Evolutionary conservation across 1,140 invertebrate genomes (phyloP).

Genomic region (Zaprionus africanus): DNA sequence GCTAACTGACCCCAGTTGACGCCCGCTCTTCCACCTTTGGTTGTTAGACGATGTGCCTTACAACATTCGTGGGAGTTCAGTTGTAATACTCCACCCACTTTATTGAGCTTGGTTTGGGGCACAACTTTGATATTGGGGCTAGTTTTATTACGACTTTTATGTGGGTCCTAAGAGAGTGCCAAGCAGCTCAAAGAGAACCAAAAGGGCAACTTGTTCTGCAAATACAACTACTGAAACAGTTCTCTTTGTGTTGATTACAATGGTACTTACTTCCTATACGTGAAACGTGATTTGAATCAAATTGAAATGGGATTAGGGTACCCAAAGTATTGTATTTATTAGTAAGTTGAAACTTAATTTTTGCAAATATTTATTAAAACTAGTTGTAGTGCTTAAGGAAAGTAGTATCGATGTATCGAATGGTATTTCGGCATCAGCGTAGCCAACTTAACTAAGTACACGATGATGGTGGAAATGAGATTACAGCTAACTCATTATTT

Average conservation of each 20-base stretch:
- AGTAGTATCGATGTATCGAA: too few species aligned
- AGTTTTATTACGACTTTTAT: conserved; percentile 6
- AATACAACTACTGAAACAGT: neutral
- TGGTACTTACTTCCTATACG: neutral
- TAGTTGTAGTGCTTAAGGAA: too few species aligned
- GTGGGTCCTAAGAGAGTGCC: conserved; percentile 2
- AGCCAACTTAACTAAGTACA: too few species aligned
- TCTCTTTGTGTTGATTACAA: conserved; percentile 4
- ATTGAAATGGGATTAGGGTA: neutral
- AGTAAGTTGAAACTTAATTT: neutral
- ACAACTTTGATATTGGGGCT: conserved; percentile 9
- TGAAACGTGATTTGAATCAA: neutral
- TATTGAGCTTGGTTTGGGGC: conserved; percentile 39
- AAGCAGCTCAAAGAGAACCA: neutral
- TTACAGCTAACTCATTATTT: too few species aligned
- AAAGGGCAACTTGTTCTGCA: neutral
- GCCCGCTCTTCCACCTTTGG: conserved; percentile 21
- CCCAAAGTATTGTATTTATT: neutral
- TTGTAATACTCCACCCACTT: conserved; percentile 31
- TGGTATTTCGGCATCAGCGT: too few species aligned
- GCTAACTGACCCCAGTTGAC: conserved; percentile 27
- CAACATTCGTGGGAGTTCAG: conserved; percentile 59
- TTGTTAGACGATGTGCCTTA: conserved; percentile 24
- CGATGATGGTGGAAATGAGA: too few species aligned
- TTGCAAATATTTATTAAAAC: neutral